These are phyloP conservation scores for Drymodes brunneopygia DNA, from an alignment of 2,113 vertebrate genomes.

Conservation along the genomic window DNA sequence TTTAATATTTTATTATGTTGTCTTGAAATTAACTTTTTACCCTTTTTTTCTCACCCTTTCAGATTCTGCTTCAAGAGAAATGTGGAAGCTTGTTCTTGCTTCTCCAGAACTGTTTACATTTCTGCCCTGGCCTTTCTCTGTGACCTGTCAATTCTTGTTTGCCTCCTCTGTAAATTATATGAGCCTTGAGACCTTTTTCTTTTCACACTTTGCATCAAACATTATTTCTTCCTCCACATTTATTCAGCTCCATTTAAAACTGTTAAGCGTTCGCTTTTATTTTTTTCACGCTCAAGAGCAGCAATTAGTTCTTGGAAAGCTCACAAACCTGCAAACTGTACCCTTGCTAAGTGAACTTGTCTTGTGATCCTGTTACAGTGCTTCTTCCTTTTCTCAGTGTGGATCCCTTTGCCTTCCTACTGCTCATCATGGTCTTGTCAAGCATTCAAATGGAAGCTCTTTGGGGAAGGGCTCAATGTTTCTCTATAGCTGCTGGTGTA, in stretches of 20 bases:
- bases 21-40: background rate
- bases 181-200: background rate
- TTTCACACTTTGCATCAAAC: background rate
- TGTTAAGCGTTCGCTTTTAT: background rate
- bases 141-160: background rate
- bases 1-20: background rate
- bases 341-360: conserved; percentile 1
- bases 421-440: background rate
- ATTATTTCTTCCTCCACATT: background rate
- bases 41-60: background rate
- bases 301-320: conserved; percentile 28
- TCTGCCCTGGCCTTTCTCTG: background rate
- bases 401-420: background rate
- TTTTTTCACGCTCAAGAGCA: conserved; percentile 18
- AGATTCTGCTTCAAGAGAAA: background rate
- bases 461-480: background rate
- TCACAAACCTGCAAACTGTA: background rate
- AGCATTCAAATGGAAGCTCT: conserved; percentile 4
- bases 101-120: background rate
- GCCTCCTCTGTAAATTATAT: background rate
- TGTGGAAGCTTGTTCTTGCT: background rate
- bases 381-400: background rate
- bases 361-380: background rate
- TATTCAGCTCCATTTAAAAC: conserved; percentile 21
- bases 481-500: background rate